phyloP scores from a whole-genome alignment of 2,113 vertebrate species.

The Phaethornis superciliosus region DNA sequence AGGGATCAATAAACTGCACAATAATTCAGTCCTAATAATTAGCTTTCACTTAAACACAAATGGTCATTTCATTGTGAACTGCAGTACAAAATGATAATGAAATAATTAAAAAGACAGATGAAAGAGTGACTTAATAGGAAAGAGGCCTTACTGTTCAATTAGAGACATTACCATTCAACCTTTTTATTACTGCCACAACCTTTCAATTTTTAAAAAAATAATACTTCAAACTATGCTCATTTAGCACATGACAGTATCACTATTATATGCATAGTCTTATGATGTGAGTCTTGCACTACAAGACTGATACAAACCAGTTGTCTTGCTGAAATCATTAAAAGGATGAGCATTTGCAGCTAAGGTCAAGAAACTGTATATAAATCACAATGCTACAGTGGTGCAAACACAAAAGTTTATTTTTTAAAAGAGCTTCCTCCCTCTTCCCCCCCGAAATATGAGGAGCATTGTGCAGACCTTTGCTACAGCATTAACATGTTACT shows the following conservation, averaged over 20 bases:
- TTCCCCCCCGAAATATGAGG: background rate
- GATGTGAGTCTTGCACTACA: constrained; percentile 6
- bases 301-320: constrained; percentile 28
- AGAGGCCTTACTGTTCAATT: constrained; percentile 84
- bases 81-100: constrained; percentile 98
- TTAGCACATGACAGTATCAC: constrained; percentile 77
- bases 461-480: background rate
- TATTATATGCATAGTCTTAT: constrained; percentile 46
- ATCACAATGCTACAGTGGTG: background rate
- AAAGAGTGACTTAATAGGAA: constrained; percentile 91
- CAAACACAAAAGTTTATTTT: constrained; percentile 4
- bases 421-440: background rate
- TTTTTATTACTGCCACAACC: constrained; percentile 87
- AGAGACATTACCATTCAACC: constrained; percentile 85
- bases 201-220: constrained; percentile 81
- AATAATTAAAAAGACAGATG: constrained; percentile 99
- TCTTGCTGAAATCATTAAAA: constrained; percentile 54
- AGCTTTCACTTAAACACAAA: constrained; percentile 99
- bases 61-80: constrained; percentile 93
- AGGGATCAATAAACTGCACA: constrained; percentile 99
- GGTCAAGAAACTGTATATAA: constrained; percentile 38
- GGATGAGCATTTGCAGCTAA: constrained; percentile 37
- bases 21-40: constrained; percentile 99
- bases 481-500: constrained; percentile 37
- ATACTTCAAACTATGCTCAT: constrained; percentile 80